Evolutionary conservation across 1,140 invertebrate species (phyloP).

Genomic region (Diplogasteroides magnus): DNA sequence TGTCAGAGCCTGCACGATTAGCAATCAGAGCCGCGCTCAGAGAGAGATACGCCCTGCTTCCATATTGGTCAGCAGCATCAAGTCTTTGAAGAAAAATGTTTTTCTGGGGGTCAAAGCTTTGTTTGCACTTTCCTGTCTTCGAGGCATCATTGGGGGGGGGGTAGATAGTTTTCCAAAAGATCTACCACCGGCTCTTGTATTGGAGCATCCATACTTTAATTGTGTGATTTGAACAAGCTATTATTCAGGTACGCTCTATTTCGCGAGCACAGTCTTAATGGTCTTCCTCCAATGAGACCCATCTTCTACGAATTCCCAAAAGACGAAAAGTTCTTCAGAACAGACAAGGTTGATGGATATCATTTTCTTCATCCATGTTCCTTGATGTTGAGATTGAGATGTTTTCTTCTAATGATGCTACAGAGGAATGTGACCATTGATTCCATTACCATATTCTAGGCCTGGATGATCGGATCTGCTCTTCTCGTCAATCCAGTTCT

Average conservation of each 20-base stretch:
- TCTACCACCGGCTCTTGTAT: too few species aligned
- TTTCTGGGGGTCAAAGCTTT: too few species aligned
- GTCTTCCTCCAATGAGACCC: constrained; percentile 77
- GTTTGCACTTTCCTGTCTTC: too few species aligned
- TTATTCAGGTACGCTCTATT: constrained; percentile 75
- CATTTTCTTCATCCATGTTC: too few species aligned
- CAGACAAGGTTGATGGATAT: constrained; percentile 40
- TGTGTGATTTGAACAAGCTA: too few species aligned
- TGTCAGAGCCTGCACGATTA: constrained; percentile 69
- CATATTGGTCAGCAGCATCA: constrained; percentile 68
- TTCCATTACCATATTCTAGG: constrained; percentile 13
- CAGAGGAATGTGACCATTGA: too few species aligned
- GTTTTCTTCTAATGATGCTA: too few species aligned
- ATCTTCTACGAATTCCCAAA: constrained; percentile 81
- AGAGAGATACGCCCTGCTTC: constrained; percentile 78
- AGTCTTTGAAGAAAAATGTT: not conserved
- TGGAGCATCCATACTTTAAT: constrained; percentile 13
- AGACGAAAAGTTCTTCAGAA: constrained; percentile 61
- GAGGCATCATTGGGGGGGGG: too few species aligned
- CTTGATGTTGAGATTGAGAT: too few species aligned
- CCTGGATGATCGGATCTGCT: constrained; percentile 63
- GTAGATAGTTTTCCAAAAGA: too few species aligned
- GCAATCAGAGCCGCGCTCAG: constrained; percentile 75
- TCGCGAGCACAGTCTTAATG: constrained; percentile 74
- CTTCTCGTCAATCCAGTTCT: constrained; percentile 80